A percentile compares a stretch with the other conserved stretches of the same genome.
Evolutionary conservation across 2,888 invertebrate species (phyloP).

Genomic region (Tipula vernalis): DNA sequence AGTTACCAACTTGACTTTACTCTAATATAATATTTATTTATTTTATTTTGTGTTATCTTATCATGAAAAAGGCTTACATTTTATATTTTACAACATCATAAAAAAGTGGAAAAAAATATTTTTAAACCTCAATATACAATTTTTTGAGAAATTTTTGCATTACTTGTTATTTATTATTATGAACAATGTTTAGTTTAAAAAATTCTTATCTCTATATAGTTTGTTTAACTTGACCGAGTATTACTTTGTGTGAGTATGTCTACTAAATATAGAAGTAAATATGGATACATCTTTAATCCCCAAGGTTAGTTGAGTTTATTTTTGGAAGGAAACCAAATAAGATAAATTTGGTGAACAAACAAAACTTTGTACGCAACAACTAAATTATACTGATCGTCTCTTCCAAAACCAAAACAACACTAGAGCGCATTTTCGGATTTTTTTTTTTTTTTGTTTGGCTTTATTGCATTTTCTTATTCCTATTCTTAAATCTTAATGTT

Average conservation of each 20-base stretch:
- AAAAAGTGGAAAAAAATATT: not conserved
- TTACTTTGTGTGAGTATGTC: not conserved
- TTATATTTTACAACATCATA: not conserved
- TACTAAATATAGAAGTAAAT: not conserved
- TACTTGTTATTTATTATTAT: not conserved
- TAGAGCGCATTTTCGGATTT: not conserved
- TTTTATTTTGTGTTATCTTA: not conserved
- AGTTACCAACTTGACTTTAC: not conserved
- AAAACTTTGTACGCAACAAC: not conserved
- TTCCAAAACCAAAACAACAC: not conserved
- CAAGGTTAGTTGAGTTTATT: not conserved
- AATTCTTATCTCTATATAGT: not conserved
- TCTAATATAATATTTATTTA: not conserved
- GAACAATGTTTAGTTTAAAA: not conserved
- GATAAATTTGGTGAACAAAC: not conserved
- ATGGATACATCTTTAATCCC: too few relatives aligned
- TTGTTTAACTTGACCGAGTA: not conserved
- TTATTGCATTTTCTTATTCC: not conserved
- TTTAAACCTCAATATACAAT: not conserved
- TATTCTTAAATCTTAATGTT: not conserved
- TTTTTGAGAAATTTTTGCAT: not conserved
- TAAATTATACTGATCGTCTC: not conserved
- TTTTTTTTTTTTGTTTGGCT: not conserved
- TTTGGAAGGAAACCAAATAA: not conserved
- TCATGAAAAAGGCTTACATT: not conserved